Conservation (phyloP, 2,888 invertebrate species). For the Amaurobius ferox region DNA sequence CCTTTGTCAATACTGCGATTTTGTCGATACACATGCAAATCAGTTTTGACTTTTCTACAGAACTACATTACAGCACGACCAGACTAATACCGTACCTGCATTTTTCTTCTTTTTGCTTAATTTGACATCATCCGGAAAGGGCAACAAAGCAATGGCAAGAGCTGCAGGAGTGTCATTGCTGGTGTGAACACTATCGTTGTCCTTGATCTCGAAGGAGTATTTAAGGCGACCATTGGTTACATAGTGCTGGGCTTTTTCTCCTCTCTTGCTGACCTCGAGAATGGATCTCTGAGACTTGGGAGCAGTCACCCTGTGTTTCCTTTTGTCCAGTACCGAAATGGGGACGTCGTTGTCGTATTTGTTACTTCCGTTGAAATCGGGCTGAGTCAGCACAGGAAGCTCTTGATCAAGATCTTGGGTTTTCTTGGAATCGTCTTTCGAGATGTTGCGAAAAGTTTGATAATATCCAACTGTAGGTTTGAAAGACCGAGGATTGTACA, state of each 20-base stretch:
- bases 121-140: constrained; percentile 29
- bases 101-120: no score
- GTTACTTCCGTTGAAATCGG: constrained; percentile 31
- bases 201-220: constrained; percentile 35
- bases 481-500: constrained; percentile 21
- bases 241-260: constrained; percentile 16
- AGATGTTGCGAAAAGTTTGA: constrained; percentile 35
- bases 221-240: constrained; percentile 43
- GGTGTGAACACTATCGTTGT: constrained; percentile 32
- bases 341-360: constrained; percentile 5
- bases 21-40: no score
- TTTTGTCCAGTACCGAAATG: constrained; percentile 13
- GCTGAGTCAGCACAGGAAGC: constrained; percentile 45
- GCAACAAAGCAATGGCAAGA: constrained; percentile 46
- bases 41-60: no score
- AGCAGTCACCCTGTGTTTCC: not conserved
- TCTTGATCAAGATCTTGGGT: not conserved
- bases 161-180: constrained; percentile 27
- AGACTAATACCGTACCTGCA: no score
- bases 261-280: not conserved
- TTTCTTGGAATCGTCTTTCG: not conserved
- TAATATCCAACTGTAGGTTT: constrained; percentile 36
- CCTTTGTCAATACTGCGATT: no score
- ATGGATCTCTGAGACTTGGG: not conserved
- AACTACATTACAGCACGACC: no score